Percentiles rank a stretch among this genome's conserved stretches.
These are phyloP conservation scores for Hydrozoanthus tunicans DNA, from an alignment of 64 coral and sea anemone species.

Conservation along the genomic window DNA sequence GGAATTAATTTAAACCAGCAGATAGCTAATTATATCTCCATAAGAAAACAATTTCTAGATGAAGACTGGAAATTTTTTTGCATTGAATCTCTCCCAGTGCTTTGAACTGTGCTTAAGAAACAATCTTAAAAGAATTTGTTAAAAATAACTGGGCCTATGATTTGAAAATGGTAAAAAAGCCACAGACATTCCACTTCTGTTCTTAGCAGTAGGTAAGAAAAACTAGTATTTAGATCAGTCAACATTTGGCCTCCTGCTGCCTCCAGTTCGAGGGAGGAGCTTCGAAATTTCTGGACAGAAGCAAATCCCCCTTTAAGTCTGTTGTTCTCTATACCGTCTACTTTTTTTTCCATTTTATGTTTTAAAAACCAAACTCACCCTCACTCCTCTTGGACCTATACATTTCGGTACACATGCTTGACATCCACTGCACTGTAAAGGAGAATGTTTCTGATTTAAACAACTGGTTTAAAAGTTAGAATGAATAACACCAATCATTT, in stretches of 20 bases:
- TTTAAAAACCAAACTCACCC: slow-evolving; percentile 31
- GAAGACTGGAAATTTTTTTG: too few relatives aligned
- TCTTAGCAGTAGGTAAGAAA: slow-evolving; percentile 15
- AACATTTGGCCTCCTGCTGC: neutral
- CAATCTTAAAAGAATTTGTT: too few relatives aligned
- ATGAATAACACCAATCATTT: too few relatives aligned
- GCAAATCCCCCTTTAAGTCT: neutral
- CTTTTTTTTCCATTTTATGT: neutral
- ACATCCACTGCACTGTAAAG: slow-evolving; percentile 75
- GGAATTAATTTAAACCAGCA: too few relatives aligned
- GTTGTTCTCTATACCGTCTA: too few relatives aligned
- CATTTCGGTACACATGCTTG: slow-evolving; percentile 80
- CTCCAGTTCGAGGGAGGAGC: neutral
- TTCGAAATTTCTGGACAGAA: neutral
- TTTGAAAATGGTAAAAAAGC: neutral
- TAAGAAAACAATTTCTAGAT: too few relatives aligned
- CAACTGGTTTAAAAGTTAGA: neutral
- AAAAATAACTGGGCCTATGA: neutral
- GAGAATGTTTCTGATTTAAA: neutral
- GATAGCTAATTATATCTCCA: too few relatives aligned
- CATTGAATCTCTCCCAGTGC: too few relatives aligned
- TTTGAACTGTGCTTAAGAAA: too few relatives aligned
- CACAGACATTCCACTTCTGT: neutral
- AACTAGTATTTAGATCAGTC: neutral
- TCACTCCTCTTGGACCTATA: slow-evolving; percentile 74